Percentiles rank a stretch among this genome's conserved stretches.
These are phyloP conservation scores for Electrophaes corylata DNA, from an alignment of 2,888 invertebrate genomes.

Conservation along the genomic window DNA sequence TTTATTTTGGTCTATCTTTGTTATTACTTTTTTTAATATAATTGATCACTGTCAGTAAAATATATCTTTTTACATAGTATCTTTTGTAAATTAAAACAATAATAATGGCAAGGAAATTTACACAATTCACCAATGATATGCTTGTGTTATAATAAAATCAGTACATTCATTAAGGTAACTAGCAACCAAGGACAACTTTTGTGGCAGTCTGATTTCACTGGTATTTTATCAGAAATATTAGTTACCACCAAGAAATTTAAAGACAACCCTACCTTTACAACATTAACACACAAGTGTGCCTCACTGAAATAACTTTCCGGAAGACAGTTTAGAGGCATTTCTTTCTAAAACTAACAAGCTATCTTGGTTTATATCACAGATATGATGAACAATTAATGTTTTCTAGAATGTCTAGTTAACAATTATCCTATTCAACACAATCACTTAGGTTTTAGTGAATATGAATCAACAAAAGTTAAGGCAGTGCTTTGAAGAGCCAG, in stretches of 20 bases:
- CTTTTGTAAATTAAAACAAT: constrained; percentile 9
- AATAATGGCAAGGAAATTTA: constrained; percentile 21
- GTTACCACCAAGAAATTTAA: background rate
- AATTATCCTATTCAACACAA: constrained; percentile 18
- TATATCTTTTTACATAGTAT: constrained; percentile 13
- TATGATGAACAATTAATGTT: constrained; percentile 46
- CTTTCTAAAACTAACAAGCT: constrained; percentile 43
- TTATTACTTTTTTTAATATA: constrained; percentile 61
- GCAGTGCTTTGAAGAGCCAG: constrained; percentile 31
- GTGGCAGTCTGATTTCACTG: constrained; percentile 1
- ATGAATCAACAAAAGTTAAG: constrained; percentile 31
- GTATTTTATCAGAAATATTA: constrained; percentile 11
- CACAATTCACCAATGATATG: constrained; percentile 30
- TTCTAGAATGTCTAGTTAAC: constrained; percentile 27
- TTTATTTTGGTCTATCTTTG: constrained; percentile 76
- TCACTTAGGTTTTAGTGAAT: constrained; percentile 20
- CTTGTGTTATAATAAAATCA: constrained; percentile 22
- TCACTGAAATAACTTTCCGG: constrained; percentile 36
- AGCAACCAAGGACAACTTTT: constrained; percentile 14
- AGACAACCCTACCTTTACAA: background rate
- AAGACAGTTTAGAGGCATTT: constrained; percentile 41
- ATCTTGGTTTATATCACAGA: constrained; percentile 62
- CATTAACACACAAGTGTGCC: constrained; percentile 18
- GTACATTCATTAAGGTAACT: constrained; percentile 12
- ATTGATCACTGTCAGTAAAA: constrained; percentile 42